Conservation (phyloP, 2,888 invertebrate genomes). For the Elgonia sp. region DNA sequence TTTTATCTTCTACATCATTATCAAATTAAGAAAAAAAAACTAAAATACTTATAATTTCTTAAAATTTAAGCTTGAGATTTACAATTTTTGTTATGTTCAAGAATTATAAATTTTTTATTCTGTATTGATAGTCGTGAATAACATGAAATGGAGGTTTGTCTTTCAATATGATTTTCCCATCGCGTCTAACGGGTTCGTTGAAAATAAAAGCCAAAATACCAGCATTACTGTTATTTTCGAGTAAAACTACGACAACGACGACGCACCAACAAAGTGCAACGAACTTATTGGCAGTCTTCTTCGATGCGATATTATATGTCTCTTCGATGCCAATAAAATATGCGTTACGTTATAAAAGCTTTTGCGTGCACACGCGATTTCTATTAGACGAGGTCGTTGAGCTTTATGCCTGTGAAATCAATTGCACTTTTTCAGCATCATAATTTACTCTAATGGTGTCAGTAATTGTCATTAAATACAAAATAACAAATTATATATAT, state of each 20-base stretch:
- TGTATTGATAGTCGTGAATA: no score
- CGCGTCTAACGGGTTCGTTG: constrained; percentile 6
- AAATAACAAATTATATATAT: no score
- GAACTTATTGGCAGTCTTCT: constrained; percentile 68
- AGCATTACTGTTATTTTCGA: constrained; percentile 52
- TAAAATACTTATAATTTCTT: no score
- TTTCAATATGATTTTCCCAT: not conserved
- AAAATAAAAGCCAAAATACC: constrained; percentile 17
- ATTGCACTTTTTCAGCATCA: constrained; percentile 7
- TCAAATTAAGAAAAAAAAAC: no score
- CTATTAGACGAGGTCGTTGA: constrained; percentile 54
- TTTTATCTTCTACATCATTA: no score
- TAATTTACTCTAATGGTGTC: no score
- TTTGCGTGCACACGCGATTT: constrained; percentile 56
- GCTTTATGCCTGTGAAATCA: constrained; percentile 44
- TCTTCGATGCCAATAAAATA: constrained; percentile 67
- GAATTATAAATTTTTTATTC: no score
- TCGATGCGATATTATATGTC: constrained; percentile 61
- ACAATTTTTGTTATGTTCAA: no score
- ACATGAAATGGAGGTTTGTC: not conserved
- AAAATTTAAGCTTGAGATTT: no score
- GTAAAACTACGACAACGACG: not conserved
- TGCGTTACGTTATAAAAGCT: constrained; percentile 58
- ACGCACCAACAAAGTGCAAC: constrained; percentile 60
- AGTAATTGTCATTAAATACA: no score